These are phyloP conservation scores for Colaptes auratus DNA, from an alignment of 2,113 vertebrate species.

Conservation along the genomic window DNA sequence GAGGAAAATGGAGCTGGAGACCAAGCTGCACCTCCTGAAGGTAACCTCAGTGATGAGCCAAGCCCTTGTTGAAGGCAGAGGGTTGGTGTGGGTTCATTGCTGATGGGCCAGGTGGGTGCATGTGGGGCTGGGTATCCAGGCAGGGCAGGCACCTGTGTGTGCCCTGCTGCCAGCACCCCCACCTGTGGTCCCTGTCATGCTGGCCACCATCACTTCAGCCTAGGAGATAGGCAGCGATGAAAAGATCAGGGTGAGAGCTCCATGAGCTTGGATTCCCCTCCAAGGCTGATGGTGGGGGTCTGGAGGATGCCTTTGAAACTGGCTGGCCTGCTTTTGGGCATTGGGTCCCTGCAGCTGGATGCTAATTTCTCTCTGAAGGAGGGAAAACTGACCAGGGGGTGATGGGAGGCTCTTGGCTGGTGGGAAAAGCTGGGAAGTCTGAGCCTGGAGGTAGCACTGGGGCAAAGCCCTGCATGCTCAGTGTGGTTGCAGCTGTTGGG, in stretches of 20 bases:
- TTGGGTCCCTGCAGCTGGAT: not conserved
- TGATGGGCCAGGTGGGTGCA: accelerated
- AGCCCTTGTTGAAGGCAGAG: accelerated
- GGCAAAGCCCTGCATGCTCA: not conserved
- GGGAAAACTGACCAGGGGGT: not conserved
- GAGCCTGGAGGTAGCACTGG: not conserved
- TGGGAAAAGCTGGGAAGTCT: accelerated
- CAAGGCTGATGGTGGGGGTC: accelerated
- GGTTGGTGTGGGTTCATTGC: not conserved
- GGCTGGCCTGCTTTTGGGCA: not conserved
- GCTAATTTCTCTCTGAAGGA: not conserved
- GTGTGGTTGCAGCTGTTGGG: not conserved
- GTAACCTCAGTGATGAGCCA: conserved; percentile 44
- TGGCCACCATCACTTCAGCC: not conserved
- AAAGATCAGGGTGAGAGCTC: not conserved
- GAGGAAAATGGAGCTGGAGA: conserved; percentile 88
- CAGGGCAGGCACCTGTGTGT: accelerated
- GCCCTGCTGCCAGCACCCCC: not conserved
- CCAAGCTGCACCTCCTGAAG: conserved; percentile 86
- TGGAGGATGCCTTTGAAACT: not conserved
- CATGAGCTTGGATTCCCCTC: not conserved
- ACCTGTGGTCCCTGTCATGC: accelerated
- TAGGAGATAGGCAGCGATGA: not conserved
- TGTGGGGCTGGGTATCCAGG: not conserved
- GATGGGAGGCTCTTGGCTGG: not conserved